These are phyloP conservation scores for Gari tellinella DNA, from an alignment of 2,888 invertebrate species.

Conservation along the genomic window DNA sequence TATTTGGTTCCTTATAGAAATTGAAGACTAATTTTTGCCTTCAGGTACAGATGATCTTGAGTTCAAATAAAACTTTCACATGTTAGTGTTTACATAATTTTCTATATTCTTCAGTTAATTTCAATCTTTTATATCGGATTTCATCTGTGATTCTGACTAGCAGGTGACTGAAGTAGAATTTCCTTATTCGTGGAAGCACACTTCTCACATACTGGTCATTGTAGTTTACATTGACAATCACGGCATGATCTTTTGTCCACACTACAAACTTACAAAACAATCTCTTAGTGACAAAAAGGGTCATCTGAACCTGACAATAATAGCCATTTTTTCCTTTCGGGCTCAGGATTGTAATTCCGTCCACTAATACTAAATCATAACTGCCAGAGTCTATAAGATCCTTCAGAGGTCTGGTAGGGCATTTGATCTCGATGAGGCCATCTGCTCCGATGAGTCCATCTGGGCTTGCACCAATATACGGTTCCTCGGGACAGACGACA, in stretches of 20 bases:
- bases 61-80: too few relatives aligned
- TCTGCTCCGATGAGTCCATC: slow-evolving; percentile 20
- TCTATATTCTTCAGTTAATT: slow-evolving; percentile 13
- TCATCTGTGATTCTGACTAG: slow-evolving; percentile 30
- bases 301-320: slow-evolving; percentile 26
- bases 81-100: slow-evolving; percentile 2
- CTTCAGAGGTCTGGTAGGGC: slow-evolving; percentile 11
- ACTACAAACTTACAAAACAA: slow-evolving; percentile 25
- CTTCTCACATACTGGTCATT: slow-evolving; percentile 1
- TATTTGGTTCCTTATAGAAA: too few relatives aligned
- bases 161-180: slow-evolving; percentile 18
- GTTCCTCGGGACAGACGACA: slow-evolving; percentile 12
- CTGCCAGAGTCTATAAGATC: slow-evolving; percentile 4
- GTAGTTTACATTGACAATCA: slow-evolving; percentile 12
- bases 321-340: slow-evolving; percentile 31
- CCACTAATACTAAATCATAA: slow-evolving; percentile 9
- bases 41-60: too few relatives aligned
- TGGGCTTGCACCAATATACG: slow-evolving; percentile 35
- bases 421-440: slow-evolving; percentile 34
- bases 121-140: background rate
- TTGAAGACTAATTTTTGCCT: too few relatives aligned
- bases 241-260: slow-evolving; percentile 15
- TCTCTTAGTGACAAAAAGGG: slow-evolving; percentile 17
- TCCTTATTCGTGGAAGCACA: slow-evolving; percentile 16
- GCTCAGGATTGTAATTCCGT: background rate